Percentiles rank a stretch among this genome's conserved stretches.
Conservation (phyloP, 2,797 vertebrate genomes). For the Hyperoplus immaculatus region DNA sequence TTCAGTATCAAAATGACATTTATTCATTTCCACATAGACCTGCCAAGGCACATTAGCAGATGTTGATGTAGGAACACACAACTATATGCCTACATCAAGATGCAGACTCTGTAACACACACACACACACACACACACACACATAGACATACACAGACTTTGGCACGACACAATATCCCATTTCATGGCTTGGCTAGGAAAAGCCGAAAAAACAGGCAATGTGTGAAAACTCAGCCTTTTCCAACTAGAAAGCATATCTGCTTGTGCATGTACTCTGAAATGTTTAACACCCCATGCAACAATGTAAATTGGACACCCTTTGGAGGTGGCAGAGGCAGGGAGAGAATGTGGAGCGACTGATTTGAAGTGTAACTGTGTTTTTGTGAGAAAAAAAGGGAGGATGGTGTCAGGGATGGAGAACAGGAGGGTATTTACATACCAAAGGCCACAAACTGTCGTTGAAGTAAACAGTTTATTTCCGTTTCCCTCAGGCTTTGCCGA, state of each 20-base stretch:
- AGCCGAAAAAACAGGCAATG: conserved; percentile 50
- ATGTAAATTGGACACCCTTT: conserved; percentile 73
- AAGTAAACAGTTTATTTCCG: conserved; percentile 34
- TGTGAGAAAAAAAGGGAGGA: conserved; percentile 17
- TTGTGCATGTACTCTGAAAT: conserved; percentile 62
- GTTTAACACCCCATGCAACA: conserved; percentile 71
- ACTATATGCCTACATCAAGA: conserved; percentile 34
- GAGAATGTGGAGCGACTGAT: conserved; percentile 30
- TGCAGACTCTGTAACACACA: conserved; percentile 25
- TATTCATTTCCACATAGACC: conserved; percentile 9
- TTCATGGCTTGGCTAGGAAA: conserved; percentile 68
- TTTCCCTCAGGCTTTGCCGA: conserved; percentile 21
- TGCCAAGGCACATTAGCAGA: not conserved
- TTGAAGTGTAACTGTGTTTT: conserved; percentile 24
- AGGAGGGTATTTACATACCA: conserved; percentile 61
- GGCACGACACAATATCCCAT: conserved; percentile 64
- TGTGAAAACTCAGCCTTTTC: conserved; percentile 69
- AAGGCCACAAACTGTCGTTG: conserved; percentile 32
- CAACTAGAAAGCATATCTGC: conserved; percentile 59
- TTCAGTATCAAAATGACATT: conserved; percentile 3
- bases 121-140: conserved; percentile 7
- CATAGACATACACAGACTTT: conserved; percentile 33
- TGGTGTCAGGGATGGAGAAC: conserved; percentile 39
- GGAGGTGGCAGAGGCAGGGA: conserved; percentile 53
- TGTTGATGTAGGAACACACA: conserved; percentile 38